Evolutionary conservation across 2,797 vertebrate genomes (phyloP), one percentile per base, ranked within the genome.

Genomic region (Sebastolobus alascanus): DNA sequence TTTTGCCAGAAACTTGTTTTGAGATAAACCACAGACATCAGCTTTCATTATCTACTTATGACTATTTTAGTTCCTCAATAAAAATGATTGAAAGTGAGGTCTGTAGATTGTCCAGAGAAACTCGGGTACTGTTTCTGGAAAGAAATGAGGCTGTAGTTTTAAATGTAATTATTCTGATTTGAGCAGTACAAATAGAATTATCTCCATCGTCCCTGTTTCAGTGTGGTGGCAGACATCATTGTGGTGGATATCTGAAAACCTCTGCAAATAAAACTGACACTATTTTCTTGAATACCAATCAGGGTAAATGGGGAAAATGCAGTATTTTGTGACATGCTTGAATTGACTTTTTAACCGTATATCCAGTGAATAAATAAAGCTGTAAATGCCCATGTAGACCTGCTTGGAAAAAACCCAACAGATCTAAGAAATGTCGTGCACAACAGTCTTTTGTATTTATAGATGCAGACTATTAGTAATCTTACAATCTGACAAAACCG

Each of bases 1-100:
- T 37, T 65, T 65, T 43, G 10, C 20, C 50, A 65, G 40, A 52
- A 77, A 37, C 50, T 43, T 16, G 40, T 43, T 74, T 46, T 25
- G 10, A 58, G 31, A 74, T 37, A 43, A 61, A 60, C 4, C 43
- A 55, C 58, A 31, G 65, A 63, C 38, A 46, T 56, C 13, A 40
- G 16, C 13, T 50, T 37, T 38, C 6, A 52, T n/a, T 52, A n/a
- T 25, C 54, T 27, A 56, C 54, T 25, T 14, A 4, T 54, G 52
- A 25, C 37, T 29, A 27, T 46, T 46, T 35, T 25, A 40, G 22
- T 40, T 56, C 50, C 40, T 66, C 11, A 27, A 11, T 43, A 9
- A 33, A 37, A 38, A 14, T n/a, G 18, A 37, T n/a, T 37, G 6
- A 38, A 63, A n/a, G 11, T 13, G 60, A 63, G 20, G 22, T 40